A percentile compares a stretch with the other conserved stretches of the same genome.
These are phyloP conservation scores for Kradibia gibbosae DNA, from an alignment of 1,140 invertebrate genomes.

Conservation along the genomic window DNA sequence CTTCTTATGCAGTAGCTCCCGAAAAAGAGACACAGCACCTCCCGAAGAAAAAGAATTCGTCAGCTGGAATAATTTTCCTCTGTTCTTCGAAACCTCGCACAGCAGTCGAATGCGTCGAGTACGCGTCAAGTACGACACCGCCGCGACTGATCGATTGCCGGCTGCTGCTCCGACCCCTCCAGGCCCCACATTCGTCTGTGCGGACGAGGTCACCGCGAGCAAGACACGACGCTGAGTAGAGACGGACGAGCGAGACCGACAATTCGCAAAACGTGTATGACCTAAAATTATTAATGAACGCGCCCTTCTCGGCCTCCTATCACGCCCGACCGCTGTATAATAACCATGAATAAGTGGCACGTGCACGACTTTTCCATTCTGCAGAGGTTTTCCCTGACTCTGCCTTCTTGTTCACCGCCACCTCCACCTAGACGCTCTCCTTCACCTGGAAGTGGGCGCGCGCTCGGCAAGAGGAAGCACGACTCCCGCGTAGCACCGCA, in stretches of 20 bases:
- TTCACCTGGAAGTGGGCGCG: neutral
- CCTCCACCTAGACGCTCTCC: neutral
- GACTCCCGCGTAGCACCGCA: neutral
- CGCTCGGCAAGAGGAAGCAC: neutral
- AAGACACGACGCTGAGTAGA: neutral
- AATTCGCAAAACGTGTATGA: constrained; percentile 31
- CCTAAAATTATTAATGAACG: constrained; percentile 32
- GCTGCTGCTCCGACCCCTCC: no score
- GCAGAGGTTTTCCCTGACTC: neutral
- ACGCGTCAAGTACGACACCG: no score
- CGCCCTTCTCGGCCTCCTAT: neutral
- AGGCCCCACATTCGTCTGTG: no score
- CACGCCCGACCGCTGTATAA: constrained; percentile 12
- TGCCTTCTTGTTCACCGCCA: neutral
- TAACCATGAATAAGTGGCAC: neutral
- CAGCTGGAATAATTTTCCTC: neutral
- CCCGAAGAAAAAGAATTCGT: constrained; percentile 7
- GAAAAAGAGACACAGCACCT: neutral
- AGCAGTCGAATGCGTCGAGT: no score
- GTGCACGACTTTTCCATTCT: constrained; percentile 39
- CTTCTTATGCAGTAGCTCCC: constrained; percentile 4
- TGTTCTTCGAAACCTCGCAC: constrained; percentile 2
- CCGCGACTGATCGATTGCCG: no score
- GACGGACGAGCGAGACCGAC: neutral
- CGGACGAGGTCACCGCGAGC: neutral